These are phyloP conservation scores for Pygoscelis antarcticus DNA, from an alignment of 2,113 vertebrate species.

Conservation along the genomic window DNA sequence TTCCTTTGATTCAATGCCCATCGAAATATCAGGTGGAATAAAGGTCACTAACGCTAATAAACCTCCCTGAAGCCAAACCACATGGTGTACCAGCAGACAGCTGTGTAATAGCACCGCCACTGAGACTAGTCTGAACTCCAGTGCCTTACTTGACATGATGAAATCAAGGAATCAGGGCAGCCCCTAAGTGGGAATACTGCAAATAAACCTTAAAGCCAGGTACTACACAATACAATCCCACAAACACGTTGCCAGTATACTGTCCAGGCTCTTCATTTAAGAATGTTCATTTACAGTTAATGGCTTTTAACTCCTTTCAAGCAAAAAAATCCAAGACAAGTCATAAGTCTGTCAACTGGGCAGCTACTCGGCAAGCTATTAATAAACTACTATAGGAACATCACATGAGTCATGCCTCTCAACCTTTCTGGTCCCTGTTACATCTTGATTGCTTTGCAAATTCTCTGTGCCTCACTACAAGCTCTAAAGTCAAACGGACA, in stretches of 20 bases:
- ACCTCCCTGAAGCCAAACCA: constrained; percentile 39
- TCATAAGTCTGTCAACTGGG: not conserved
- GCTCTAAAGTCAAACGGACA: not conserved
- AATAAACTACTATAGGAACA: constrained; percentile 52
- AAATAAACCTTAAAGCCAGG: not conserved
- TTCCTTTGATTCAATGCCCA: constrained; percentile 50
- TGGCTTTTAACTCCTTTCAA: not conserved
- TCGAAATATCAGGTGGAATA: constrained; percentile 56
- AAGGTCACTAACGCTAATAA: constrained; percentile 37
- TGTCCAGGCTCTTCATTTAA: not conserved
- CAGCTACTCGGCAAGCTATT: constrained; percentile 19
- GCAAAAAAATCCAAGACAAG: constrained; percentile 11
- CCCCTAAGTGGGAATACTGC: not conserved
- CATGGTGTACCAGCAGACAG: not conserved
- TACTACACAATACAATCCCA: not conserved
- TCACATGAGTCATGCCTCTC: constrained; percentile 14
- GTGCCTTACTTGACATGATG: not conserved
- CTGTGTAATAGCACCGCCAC: not conserved
- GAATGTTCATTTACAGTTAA: not conserved
- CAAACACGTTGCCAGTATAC: not conserved
- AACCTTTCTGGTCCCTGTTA: not conserved
- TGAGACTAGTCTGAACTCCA: not conserved
- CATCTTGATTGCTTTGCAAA: not conserved
- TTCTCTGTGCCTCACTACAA: not conserved
- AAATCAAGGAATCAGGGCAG: not conserved